Percentiles rank a stretch among this genome's conserved stretches.
phyloP scores from a whole-genome alignment of 2,113 vertebrate genomes.

The Aegithalos caudatus region DNA sequence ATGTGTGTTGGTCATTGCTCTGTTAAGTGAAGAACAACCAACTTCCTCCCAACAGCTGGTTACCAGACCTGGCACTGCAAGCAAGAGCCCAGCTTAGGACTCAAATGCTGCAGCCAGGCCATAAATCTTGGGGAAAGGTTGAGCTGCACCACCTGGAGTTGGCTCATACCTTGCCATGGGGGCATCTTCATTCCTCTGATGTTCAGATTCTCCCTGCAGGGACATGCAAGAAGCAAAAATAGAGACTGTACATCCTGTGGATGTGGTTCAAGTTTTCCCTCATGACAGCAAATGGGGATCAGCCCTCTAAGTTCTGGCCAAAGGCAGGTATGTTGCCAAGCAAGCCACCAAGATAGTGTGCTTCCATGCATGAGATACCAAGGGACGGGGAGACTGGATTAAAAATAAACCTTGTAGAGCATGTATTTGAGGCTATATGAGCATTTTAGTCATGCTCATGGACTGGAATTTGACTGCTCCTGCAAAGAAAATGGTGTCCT shows the following conservation, averaged over 20 bases:
- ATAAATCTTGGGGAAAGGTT: background rate
- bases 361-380: background rate
- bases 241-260: background rate
- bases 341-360: background rate
- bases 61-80: background rate
- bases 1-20: rapidly evolving
- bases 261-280: background rate
- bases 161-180: background rate
- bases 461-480: background rate
- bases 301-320: background rate
- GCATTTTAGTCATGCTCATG: background rate
- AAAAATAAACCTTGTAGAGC: background rate
- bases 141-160: background rate
- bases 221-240: rapidly evolving
- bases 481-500: background rate
- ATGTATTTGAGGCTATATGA: background rate
- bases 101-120: background rate
- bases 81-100: background rate
- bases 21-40: background rate
- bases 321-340: background rate
- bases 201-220: background rate
- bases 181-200: background rate
- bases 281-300: background rate
- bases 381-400: background rate
- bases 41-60: background rate